A percentile compares a stretch with the other conserved stretches of the same genome.
Evolutionary conservation across 2,113 vertebrate genomes (phyloP).

Genomic region (Limanda limanda): DNA sequence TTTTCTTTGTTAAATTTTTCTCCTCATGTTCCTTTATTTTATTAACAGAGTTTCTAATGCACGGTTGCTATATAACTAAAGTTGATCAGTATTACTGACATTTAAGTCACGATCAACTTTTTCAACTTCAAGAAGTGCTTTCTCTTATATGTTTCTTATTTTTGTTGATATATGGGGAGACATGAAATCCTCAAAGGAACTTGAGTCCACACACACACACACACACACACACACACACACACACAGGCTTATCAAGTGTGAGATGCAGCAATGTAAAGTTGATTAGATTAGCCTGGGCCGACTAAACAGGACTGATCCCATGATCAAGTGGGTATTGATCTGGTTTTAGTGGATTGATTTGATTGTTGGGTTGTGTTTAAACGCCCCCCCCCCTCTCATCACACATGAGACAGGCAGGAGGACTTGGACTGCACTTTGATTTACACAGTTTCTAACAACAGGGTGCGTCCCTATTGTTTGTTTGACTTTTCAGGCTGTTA

Average conservation of each 20-base stretch:
- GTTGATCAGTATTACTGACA: background rate
- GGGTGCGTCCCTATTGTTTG: conserved; percentile 13
- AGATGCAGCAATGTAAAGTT: conserved; percentile 17
- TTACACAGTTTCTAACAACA: background rate
- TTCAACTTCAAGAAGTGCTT: background rate
- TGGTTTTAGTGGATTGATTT: background rate
- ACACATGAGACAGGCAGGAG: background rate
- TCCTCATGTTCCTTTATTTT: too few species aligned
- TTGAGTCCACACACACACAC: background rate
- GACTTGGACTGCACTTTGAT: background rate
- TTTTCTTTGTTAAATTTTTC: too few species aligned
- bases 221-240: background rate
- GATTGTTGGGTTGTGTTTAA: background rate
- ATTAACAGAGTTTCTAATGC: too few species aligned
- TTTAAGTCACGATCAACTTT: background rate
- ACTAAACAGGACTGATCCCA: background rate
- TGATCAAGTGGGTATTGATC: conserved; percentile 16
- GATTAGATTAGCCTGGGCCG: conserved; percentile 30
- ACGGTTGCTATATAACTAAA: too few species aligned
- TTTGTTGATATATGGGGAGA: background rate
- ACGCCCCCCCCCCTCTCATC: background rate
- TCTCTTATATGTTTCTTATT: too few species aligned
- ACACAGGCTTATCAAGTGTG: conserved; percentile 12
- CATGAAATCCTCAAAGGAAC: background rate
- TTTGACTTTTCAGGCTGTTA: background rate